phyloP scores from a whole-genome alignment of 1,140 invertebrate genomes.

The Limonius californicus region DNA sequence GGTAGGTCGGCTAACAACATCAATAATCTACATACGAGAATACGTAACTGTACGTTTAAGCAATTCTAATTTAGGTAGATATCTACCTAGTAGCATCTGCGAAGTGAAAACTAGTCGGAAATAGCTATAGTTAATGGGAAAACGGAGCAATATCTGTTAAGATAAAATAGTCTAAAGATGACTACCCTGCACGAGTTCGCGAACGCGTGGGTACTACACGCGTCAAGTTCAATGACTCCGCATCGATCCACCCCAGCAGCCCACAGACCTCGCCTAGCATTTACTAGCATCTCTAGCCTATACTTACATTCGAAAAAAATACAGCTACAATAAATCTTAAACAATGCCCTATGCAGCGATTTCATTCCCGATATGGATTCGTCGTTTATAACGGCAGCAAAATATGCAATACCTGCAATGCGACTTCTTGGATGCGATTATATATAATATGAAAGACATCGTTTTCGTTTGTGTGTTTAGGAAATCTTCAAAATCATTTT shows the following conservation, averaged over 20 bases:
- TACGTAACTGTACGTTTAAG: neutral
- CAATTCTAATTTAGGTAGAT: neutral
- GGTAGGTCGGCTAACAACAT: neutral
- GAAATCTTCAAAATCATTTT: no score
- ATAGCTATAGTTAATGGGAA: neutral
- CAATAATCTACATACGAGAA: neutral
- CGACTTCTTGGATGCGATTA: neutral
- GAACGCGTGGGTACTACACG: neutral
- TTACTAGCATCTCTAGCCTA: neutral
- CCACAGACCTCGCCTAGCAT: conserved; percentile 9
- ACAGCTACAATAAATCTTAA: neutral
- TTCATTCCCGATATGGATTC: neutral
- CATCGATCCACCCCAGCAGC: conserved; percentile 8
- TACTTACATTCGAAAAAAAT: neutral
- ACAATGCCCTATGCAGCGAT: conserved; percentile 2
- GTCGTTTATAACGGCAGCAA: neutral
- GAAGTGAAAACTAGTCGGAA: neutral
- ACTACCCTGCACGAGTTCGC: neutral
- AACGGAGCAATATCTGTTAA: neutral
- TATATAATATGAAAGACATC: no score
- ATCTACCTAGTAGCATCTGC: neutral
- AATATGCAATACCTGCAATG: neutral
- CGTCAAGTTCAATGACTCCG: conserved; percentile 11
- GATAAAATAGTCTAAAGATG: neutral
- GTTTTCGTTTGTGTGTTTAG: no score